Conservation (phyloP, 2,113 vertebrate species). For the Murina feae region DNA sequence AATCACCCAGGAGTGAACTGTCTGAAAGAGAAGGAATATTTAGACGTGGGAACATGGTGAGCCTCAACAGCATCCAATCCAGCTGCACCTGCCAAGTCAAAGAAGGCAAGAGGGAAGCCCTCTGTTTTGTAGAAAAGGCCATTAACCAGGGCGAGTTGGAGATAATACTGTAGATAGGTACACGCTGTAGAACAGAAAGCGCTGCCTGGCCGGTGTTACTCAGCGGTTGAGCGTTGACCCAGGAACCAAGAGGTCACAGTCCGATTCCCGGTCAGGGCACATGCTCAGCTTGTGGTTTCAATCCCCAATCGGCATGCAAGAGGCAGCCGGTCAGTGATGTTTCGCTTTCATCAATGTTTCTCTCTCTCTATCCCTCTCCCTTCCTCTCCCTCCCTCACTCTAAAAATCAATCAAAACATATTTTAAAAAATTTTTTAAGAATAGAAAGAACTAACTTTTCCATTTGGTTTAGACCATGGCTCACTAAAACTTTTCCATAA, state of each 20-base stretch:
- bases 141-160: neutral
- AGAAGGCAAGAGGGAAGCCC: neutral
- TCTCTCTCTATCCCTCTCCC: too few species aligned
- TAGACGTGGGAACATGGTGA: neutral
- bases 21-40: neutral
- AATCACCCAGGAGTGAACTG: neutral
- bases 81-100: neutral
- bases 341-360: too few species aligned
- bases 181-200: neutral
- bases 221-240: too few species aligned
- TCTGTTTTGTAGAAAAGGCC: neutral
- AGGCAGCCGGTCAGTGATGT: too few species aligned
- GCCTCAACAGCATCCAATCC: neutral
- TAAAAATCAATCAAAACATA: too few species aligned
- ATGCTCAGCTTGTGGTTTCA: too few species aligned
- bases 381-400: too few species aligned
- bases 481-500: neutral
- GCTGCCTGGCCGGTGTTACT: too few species aligned
- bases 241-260: too few species aligned
- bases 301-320: too few species aligned
- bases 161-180: neutral
- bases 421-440: neutral
- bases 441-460: neutral
- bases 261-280: too few species aligned
- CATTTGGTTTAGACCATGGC: neutral